Conservation (phyloP, 2,113 vertebrate species). For the Coregonus clupeaformis region DNA sequence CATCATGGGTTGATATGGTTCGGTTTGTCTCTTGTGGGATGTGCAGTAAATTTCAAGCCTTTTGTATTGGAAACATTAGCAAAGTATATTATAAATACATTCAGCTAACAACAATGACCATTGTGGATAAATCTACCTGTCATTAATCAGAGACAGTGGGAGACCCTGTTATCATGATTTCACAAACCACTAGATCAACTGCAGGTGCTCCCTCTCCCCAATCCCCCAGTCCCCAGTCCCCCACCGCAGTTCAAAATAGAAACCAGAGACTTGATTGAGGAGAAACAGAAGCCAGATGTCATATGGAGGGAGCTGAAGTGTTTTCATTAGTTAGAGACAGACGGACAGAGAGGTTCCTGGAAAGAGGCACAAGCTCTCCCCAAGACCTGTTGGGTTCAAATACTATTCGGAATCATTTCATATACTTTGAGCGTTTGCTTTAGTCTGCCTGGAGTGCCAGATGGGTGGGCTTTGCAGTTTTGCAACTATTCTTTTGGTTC, state of each 20-base stretch:
- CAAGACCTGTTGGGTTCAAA: background rate
- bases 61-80: background rate
- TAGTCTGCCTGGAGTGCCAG: too few species aligned
- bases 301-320: conserved; percentile 29
- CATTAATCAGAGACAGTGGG: conserved; percentile 28
- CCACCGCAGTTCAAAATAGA: conserved; percentile 63
- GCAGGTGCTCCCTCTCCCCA: conserved; percentile 65
- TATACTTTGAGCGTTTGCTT: too few species aligned
- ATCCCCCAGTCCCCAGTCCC: too few species aligned
- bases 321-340: conserved; percentile 31
- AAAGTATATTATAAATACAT: background rate
- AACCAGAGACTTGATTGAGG: conserved; percentile 48
- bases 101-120: background rate
- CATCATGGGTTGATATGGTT: background rate
- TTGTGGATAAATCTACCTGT: conserved; percentile 54
- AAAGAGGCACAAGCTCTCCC: conserved; percentile 16
- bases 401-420: too few species aligned
- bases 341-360: conserved; percentile 31
- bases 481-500: too few species aligned
- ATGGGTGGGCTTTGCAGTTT: too few species aligned
- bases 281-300: conserved; percentile 27
- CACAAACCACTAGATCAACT: conserved; percentile 46
- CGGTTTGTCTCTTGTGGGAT: background rate
- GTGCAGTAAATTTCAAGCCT: background rate
- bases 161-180: conserved; percentile 19